phyloP scores from a whole-genome alignment of 2,797 vertebrate species.

The Tinamus major region DNA sequence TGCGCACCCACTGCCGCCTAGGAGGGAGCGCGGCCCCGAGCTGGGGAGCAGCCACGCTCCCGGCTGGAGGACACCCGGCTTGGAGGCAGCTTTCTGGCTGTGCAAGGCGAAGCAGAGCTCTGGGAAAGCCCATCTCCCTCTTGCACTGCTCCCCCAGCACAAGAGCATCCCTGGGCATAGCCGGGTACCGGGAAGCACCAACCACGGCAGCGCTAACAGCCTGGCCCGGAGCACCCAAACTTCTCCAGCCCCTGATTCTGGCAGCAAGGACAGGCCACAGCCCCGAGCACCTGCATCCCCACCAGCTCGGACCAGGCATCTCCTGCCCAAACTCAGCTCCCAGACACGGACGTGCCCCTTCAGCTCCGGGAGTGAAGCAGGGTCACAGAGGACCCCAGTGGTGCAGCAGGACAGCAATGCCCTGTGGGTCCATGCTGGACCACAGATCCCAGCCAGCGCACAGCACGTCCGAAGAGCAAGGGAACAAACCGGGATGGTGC shows the following conservation, averaged over 20 bases:
- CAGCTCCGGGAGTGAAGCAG: too few species aligned
- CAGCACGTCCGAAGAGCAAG: accelerated
- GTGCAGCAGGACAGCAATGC: neutral
- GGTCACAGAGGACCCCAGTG: accelerated
- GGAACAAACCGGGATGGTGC: neutral
- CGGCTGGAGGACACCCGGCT: too few species aligned
- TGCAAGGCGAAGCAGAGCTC: neutral
- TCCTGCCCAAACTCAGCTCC: neutral
- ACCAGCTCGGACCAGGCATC: neutral
- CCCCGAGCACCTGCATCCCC: neutral
- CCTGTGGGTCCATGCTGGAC: neutral
- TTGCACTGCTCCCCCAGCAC: neutral
- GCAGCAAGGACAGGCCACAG: neutral
- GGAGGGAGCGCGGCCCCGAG: neutral
- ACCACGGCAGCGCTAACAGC: accelerated
- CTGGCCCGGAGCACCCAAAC: neutral
- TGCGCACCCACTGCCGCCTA: too few species aligned
- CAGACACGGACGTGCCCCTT: too few species aligned
- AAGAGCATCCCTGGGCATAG: neutral
- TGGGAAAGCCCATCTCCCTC: neutral
- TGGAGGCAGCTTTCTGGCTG: neutral
- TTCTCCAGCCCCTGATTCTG: accelerated
- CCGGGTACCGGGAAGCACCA: neutral
- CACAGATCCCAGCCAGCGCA: neutral
- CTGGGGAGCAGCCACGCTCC: accelerated